A percentile compares a stretch with the other conserved stretches of the same genome.
Evolutionary conservation across 1,140 invertebrate species (phyloP).

Genomic region (Heliothis subflexa): DNA sequence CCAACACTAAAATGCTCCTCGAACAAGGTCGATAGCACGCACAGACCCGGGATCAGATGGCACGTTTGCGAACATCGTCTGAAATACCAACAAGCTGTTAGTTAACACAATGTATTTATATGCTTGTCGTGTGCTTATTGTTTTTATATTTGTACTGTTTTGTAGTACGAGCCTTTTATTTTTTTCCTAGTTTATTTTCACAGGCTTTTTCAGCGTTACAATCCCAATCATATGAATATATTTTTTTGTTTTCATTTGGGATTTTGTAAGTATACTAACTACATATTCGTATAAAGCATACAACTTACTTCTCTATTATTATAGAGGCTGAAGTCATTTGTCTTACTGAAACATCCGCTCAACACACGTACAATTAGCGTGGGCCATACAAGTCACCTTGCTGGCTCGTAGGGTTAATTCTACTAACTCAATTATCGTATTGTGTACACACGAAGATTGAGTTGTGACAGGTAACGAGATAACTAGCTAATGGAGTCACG

Average conservation of each 20-base stretch:
- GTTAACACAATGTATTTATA: constrained; percentile 39
- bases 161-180: not conserved
- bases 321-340: too few relatives aligned
- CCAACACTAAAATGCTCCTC: constrained; percentile 18
- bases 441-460: constrained; percentile 58
- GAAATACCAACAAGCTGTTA: constrained; percentile 46
- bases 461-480: constrained; percentile 59
- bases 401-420: constrained; percentile 44
- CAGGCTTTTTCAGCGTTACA: not conserved
- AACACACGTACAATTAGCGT: not conserved
- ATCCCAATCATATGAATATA: not conserved
- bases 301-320: too few relatives aligned
- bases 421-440: constrained; percentile 59
- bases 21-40: constrained; percentile 37
- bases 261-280: too few relatives aligned
- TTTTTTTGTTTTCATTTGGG: not conserved
- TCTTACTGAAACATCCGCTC: not conserved
- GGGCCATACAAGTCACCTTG: constrained; percentile 22
- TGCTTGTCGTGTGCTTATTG: constrained; percentile 17
- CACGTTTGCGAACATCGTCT: constrained; percentile 36
- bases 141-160: constrained; percentile 30
- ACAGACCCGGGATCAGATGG: constrained; percentile 27
- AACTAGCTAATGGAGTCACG: constrained; percentile 55
- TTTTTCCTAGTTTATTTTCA: not conserved
- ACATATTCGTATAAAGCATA: too few relatives aligned